Evolutionary conservation across 2,113 vertebrate species (phyloP).

Genomic region (Azemiops feae): DNA sequence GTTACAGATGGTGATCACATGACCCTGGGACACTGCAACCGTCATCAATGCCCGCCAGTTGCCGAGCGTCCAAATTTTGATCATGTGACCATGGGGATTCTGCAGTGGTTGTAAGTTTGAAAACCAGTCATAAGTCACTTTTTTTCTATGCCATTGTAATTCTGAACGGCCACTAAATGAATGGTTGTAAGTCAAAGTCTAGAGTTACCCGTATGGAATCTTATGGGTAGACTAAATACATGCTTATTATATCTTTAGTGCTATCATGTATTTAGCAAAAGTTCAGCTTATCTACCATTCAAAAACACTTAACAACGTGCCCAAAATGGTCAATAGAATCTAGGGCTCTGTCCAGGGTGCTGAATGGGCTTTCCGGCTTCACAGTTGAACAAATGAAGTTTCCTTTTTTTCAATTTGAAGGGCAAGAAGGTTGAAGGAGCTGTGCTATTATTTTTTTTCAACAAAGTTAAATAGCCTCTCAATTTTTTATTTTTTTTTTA

Average conservation of each 20-base stretch:
- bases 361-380: not conserved
- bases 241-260: not conserved
- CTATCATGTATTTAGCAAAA: not conserved
- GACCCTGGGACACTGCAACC: too few species aligned
- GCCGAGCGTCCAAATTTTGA: too few species aligned
- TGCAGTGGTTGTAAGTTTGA: not conserved
- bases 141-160: not conserved
- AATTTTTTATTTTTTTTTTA: not conserved
- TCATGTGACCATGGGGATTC: not conserved
- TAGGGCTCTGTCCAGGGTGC: not conserved
- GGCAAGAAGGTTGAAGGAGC: not conserved
- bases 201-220: not conserved
- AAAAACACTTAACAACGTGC: not conserved
- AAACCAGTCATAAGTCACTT: not conserved
- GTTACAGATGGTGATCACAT: not conserved
- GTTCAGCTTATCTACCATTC: not conserved
- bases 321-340: not conserved
- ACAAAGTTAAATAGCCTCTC: not conserved
- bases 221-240: not conserved
- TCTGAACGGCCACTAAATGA: not conserved
- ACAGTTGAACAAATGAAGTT: not conserved
- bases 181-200: not conserved
- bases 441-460: not conserved
- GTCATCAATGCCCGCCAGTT: not conserved
- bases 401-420: not conserved